Evolutionary conservation across 2,113 vertebrate species (phyloP).

Genomic region (Heliornis fulica): DNA sequence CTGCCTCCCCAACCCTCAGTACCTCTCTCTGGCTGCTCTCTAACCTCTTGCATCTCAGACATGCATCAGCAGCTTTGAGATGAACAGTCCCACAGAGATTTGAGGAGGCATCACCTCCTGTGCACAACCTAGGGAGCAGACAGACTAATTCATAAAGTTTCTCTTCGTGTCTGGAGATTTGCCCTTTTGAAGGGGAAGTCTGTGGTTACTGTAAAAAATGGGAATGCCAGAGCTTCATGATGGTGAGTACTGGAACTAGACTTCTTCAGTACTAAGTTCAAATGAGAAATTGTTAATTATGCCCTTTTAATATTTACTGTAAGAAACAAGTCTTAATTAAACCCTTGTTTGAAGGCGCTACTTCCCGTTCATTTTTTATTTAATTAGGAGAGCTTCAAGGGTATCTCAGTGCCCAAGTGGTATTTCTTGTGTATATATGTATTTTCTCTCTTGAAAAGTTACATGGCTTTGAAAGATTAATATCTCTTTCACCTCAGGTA

Average conservation of each 20-base stretch:
- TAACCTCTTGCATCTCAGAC: not conserved
- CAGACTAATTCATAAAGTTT: not conserved
- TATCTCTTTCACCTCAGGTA: not conserved
- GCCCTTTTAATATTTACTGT: not conserved
- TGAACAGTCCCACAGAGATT: accelerated
- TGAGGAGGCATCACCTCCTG: not conserved
- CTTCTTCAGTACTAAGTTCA: not conserved
- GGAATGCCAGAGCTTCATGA: not conserved
- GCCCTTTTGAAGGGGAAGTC: not conserved
- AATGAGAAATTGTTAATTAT: not conserved
- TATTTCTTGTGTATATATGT: accelerated
- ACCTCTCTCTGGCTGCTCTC: no score
- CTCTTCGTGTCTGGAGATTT: not conserved
- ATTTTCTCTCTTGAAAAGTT: not conserved
- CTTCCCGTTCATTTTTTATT: not conserved
- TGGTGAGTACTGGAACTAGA: not conserved
- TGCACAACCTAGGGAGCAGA: not conserved
- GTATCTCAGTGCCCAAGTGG: not conserved
- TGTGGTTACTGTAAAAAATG: not conserved
- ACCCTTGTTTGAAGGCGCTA: not conserved
- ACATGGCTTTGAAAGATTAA: not conserved
- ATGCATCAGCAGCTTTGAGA: not conserved
- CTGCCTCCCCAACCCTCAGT: not conserved
- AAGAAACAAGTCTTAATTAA: not conserved
- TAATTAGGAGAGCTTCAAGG: not conserved